Base-by-base conservation (phyloP, 2,113 vertebrate genomes). In the Tympanuchus pallidicinctus region DNA sequence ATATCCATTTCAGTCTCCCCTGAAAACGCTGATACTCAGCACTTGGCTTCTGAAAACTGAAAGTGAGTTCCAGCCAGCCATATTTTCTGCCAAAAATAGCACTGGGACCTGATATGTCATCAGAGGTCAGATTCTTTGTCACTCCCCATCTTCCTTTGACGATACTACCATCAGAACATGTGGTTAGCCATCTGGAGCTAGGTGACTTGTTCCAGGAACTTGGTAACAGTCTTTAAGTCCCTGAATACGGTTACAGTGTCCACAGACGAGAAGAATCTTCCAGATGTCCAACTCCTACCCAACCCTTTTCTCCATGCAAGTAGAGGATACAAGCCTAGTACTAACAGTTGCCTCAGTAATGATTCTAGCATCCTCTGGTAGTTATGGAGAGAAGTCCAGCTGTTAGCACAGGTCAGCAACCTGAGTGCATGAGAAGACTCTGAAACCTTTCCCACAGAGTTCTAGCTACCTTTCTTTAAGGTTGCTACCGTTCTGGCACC, bases 41-140 rank as follows among this genome's bases (percentile, higher is more conserved):
- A n/a, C 36, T 52, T n/a, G n/a, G 48, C 22, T 86, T 47, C 54
- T 65, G 72, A 64, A 38, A 30, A 4, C 9, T 48, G 5, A 88
- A 85, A 20, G 34, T 34, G 66, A 72, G 65, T 20, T 75, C 43
- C 66, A 91, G 71, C 4, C 78, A 92, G 70, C 7, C 52, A 56
- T 28, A 32, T 56, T 79, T 85, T 34, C 74, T 86, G 65, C 42
- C 61, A 59, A 34, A 54, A 13, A 54, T 0, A 81, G 21, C 57
- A 47, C 6, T 42, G 9, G 32, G 34, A 42, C 48, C 47, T 8
- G 15, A 72, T 84, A 81, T 0, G 0, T 2, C 16, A 24, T 36
- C 57, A 84, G 60, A 83, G 25, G 36, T 56, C 78, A 74, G n/a
- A 8, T 3, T 54, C 2, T 0, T 67, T 17, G 14, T 32, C 70